Percentiles rank a stretch among this genome's conserved stretches.
phyloP scores from a whole-genome alignment of 37 sponge, comb jelly and placozoan species.

The Cladorhizidae sp. region DNA sequence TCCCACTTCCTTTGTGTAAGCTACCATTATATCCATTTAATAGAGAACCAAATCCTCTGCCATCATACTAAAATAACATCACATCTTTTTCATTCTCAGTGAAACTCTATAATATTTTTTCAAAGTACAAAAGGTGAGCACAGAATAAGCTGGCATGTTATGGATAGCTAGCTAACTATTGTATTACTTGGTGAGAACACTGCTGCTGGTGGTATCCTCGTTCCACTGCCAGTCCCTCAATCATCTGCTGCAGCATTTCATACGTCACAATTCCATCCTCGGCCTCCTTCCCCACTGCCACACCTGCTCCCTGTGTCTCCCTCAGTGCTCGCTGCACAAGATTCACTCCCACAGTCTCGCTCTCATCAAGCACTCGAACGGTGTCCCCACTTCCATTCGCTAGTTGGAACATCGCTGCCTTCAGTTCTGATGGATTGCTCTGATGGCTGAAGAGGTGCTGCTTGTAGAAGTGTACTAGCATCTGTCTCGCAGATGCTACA shows the following conservation, averaged over 20 bases:
- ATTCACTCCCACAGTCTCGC: not conserved
- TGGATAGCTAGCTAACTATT: too few relatives aligned
- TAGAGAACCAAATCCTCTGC: too few relatives aligned
- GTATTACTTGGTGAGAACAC: too few relatives aligned
- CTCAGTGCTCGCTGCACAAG: conserved; percentile 4
- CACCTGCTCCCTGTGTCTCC: not conserved
- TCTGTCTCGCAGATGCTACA: conserved; percentile 28
- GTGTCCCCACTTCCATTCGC: not conserved
- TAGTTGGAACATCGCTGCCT: conserved; percentile 54
- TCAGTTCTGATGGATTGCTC: conserved; percentile 30
- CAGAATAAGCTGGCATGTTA: too few relatives aligned
- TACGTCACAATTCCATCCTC: conserved; percentile 17
- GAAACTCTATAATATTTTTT: too few relatives aligned
- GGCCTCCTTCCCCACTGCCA: not conserved
- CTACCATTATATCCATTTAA: too few relatives aligned
- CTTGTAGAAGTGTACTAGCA: conserved; percentile 63
- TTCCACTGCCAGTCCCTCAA: conserved; percentile 51
- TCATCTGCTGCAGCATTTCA: conserved; percentile 30
- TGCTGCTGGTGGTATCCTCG: not conserved
- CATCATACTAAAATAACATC: too few relatives aligned
- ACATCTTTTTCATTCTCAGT: too few relatives aligned
- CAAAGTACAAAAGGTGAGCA: too few relatives aligned
- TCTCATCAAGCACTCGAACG: not conserved
- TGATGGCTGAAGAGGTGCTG: conserved; percentile 38
- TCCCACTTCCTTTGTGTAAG: too few relatives aligned